phyloP scores from a whole-genome alignment of 2,888 invertebrate genomes.

The Andrena bicolor region DNA sequence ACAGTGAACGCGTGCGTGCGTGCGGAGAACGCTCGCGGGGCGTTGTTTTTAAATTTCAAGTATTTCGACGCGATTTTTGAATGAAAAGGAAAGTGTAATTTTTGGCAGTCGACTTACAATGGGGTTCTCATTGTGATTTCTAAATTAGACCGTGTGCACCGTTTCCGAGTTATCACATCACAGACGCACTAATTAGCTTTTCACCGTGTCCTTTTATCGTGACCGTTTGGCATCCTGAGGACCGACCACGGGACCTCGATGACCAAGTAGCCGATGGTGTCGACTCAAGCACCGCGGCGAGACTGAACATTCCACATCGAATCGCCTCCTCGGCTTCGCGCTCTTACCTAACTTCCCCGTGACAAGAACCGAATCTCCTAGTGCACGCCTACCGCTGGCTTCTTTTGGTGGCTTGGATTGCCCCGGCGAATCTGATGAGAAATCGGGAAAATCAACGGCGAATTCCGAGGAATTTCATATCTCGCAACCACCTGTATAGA shows the following conservation, averaged over 20 bases:
- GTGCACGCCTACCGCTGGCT: neutral
- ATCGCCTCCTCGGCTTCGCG: slow-evolving; percentile 35
- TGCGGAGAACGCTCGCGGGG: too few relatives aligned
- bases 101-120: slow-evolving; percentile 27
- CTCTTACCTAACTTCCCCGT: slow-evolving; percentile 66
- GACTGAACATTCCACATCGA: slow-evolving; percentile 52
- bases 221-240: slow-evolving; percentile 31
- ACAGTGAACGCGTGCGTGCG: too few relatives aligned
- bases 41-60: too few relatives aligned
- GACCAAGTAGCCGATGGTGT: slow-evolving; percentile 35
- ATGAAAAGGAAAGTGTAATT: neutral
- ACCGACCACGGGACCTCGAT: neutral
- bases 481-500: neutral
- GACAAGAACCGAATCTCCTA: slow-evolving; percentile 40
- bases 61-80: neutral
- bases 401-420: neutral
- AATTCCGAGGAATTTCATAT: neutral
- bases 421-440: neutral
- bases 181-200: slow-evolving; percentile 30
- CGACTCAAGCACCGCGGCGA: slow-evolving; percentile 41
- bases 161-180: slow-evolving; percentile 41
- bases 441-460: neutral
- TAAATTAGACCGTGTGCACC: neutral
- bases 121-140: slow-evolving; percentile 29
- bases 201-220: slow-evolving; percentile 27